Conservation (phyloP, 1,140 invertebrate species). For the Drosophila prosaltans region DNA sequence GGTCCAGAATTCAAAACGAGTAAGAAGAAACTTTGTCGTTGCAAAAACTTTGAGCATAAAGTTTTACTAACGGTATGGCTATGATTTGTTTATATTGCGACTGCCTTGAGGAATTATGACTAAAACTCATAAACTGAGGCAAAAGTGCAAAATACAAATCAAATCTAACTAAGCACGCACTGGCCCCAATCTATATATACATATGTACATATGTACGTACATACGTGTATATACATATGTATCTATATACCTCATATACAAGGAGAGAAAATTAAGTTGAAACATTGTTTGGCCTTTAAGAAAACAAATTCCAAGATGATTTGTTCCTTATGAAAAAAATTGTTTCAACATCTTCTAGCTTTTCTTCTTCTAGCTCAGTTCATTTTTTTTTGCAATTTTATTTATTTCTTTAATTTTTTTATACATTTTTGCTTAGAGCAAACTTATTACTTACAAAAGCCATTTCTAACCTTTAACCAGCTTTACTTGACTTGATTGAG, state of each 20-base stretch:
- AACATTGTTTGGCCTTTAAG: background rate
- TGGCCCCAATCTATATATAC: background rate
- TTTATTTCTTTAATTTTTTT: too few relatives aligned
- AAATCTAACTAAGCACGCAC: slow-evolving; percentile 49
- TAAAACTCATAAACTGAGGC: slow-evolving; percentile 19
- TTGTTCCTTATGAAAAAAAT: background rate
- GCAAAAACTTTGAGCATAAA: slow-evolving; percentile 63
- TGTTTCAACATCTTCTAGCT: too few relatives aligned
- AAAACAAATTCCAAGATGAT: slow-evolving; percentile 1
- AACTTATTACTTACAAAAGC: too few relatives aligned
- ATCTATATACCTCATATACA: background rate
- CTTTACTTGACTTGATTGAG: too few relatives aligned
- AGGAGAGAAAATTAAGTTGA: background rate
- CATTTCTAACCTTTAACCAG: too few relatives aligned
- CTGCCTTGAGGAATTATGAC: slow-evolving; percentile 55
- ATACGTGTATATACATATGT: background rate
- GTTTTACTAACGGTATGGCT: slow-evolving; percentile 44
- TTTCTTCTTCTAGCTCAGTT: too few relatives aligned
- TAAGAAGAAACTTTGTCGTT: slow-evolving; percentile 54
- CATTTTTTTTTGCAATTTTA: too few relatives aligned
- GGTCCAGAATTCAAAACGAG: slow-evolving; percentile 16
- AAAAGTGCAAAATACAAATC: slow-evolving; percentile 48
- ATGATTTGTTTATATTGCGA: slow-evolving; percentile 63
- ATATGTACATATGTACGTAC: too few relatives aligned
- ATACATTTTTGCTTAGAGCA: too few relatives aligned